phyloP scores from a whole-genome alignment of 2,113 vertebrate genomes.

The Himantopus leucocephalus region DNA sequence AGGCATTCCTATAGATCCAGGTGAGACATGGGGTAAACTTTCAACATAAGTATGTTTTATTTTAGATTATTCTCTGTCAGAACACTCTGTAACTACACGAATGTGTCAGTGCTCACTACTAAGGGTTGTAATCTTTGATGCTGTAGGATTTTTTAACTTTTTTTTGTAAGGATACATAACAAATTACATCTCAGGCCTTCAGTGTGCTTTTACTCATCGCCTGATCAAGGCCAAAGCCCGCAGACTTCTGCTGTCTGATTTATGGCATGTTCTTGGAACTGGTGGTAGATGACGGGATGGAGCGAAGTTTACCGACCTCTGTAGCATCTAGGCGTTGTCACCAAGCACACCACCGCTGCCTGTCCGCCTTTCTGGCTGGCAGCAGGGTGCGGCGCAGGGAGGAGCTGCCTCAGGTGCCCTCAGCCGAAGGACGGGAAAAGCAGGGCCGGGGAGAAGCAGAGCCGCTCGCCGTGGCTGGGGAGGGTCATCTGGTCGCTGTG shows the following conservation, averaged over 20 bases:
- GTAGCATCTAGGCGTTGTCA: background rate
- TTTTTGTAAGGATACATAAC: background rate
- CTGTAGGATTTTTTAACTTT: background rate
- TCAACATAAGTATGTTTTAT: slow-evolving; percentile 75
- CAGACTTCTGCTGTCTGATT: background rate
- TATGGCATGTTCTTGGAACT: no score
- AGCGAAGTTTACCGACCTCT: background rate
- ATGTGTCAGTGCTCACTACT: background rate
- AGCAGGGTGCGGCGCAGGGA: background rate
- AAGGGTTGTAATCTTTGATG: background rate
- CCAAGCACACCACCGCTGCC: background rate
- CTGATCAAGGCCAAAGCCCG: background rate
- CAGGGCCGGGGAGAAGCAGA: background rate
- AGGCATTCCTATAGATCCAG: slow-evolving; percentile 79
- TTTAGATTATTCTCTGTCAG: background rate
- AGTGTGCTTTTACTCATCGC: background rate
- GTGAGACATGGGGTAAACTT: slow-evolving; percentile 84
- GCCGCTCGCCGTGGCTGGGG: fast-evolving
- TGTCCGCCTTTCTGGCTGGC: background rate
- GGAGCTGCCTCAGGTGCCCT: background rate
- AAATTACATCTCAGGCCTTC: background rate
- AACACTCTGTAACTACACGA: background rate
- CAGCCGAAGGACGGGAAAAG: background rate
- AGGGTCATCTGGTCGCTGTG: background rate
- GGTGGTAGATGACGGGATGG: background rate